Base-by-base conservation (phyloP, 2,797 vertebrate genomes). In the Bufotes viridis region DNA sequence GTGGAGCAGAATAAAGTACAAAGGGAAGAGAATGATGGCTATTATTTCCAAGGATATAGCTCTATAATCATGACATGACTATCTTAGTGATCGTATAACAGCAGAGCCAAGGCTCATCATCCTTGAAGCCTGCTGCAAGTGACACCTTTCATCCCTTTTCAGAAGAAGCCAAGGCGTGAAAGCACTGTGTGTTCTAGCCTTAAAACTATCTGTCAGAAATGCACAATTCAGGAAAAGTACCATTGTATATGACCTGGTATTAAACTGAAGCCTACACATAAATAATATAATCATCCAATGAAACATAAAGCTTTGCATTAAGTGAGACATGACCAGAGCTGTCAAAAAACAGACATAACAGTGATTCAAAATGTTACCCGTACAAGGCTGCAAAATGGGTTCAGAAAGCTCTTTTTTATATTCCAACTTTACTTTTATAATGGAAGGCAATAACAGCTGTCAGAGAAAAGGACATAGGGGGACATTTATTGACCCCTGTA, bases 361-460 rank as follows among this genome's bases (percentile, higher is more conserved):
- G 60, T 69, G 51, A 51, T 69, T 57, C 42, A 7, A 42, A 60
- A 2, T 49, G 12, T 29, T 60, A 51, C 18, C n/a, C 22, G 12
- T 93, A 92, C 90, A 93, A 81, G 91, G 93, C 88, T 92, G 93
- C 93, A 94, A 94, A 94, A 93, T 79, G 90, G 93, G 94, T 91
- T 92, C 88, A 91, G 91, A 61, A 12, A 53, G 57, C 10, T 63
- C 69, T 91, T 90, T 76, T 92, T 93, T 92, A 92, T 42, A 58
- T 87, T 90, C 90, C 85, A 91, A 92, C 94, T 94, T 93, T 94
- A 93, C 92, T 92, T 92, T 93, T 92, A 93, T 92, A 88, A 63
- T 90, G 92, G 93, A 94, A 93, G 92, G 90, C 72, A 92, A 94
- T 95, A 94, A 91, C 93, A 94, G 92, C 92, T 94, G 93, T 91